These are phyloP conservation scores for Hemaris fuciformis DNA, from an alignment of 2,888 invertebrate genomes.

Conservation along the genomic window DNA sequence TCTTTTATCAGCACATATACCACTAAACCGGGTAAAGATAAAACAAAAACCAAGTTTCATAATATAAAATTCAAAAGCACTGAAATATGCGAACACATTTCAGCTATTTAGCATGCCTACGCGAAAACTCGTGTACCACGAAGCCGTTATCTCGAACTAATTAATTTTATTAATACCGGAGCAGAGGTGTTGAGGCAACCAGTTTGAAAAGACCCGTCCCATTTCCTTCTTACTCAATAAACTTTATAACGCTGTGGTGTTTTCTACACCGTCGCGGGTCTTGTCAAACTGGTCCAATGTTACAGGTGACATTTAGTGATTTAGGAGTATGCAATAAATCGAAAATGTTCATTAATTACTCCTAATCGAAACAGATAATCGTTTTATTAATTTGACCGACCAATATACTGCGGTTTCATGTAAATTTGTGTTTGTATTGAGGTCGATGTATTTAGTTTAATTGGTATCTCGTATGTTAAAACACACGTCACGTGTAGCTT, in stretches of 20 bases:
- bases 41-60: neutral
- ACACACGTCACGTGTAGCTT: neutral
- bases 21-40: neutral
- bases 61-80: constrained; percentile 3
- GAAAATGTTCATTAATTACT: constrained; percentile 35
- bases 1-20: too few species aligned
- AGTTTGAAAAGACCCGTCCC: constrained; percentile 31
- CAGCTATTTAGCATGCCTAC: constrained; percentile 23
- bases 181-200: constrained; percentile 34
- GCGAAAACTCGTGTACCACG: constrained; percentile 24
- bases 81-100: constrained; percentile 9
- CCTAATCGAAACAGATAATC: constrained; percentile 29
- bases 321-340: constrained; percentile 51
- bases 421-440: neutral
- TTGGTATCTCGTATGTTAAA: neutral
- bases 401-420: constrained; percentile 7
- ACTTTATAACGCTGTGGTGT: neutral
- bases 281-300: constrained; percentile 39
- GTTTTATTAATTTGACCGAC: constrained; percentile 25
- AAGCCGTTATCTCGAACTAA: constrained; percentile 53
- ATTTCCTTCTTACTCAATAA: constrained; percentile 17
- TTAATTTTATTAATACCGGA: constrained; percentile 56
- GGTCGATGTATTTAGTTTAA: neutral
- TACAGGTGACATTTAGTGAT: constrained; percentile 51
- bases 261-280: constrained; percentile 23